These are phyloP conservation scores for human (Homo sapiens) DNA, from an alignment of 2,113 vertebrate species.

Conservation along the genomic window DNA sequence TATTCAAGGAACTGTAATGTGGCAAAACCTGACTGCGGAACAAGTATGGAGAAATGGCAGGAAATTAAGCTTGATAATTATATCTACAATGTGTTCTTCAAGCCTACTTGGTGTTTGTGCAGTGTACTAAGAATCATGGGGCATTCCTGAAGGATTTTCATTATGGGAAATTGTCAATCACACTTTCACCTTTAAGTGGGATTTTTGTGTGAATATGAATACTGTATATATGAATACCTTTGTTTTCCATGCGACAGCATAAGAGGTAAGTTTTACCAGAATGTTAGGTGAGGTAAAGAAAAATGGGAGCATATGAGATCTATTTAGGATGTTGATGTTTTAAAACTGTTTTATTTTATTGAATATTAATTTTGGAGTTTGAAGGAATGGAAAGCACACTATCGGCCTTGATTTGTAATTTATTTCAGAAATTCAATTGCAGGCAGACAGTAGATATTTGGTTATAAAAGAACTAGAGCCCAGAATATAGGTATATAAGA, in stretches of 20 bases:
- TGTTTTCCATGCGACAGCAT: not conserved
- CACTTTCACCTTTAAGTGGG: not conserved
- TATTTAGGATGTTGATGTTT: not conserved
- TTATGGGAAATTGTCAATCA: not conserved
- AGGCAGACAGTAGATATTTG: not conserved
- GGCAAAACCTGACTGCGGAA: not conserved
- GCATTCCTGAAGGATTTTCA: not conserved
- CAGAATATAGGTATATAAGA: not conserved
- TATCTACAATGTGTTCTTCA: not conserved
- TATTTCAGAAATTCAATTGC: not conserved
- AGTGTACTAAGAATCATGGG: not conserved
- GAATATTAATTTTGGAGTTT: not conserved
- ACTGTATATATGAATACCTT: not conserved
- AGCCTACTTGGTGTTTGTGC: not conserved
- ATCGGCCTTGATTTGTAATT: not conserved
- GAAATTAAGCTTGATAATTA: not conserved
- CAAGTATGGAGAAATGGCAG: not conserved
- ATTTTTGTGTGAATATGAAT: not conserved
- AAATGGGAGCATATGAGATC: not conserved
- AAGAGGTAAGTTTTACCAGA: not conserved
- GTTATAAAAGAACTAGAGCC: not conserved
- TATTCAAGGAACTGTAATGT: too few relatives aligned
- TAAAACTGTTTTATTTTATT: not conserved
- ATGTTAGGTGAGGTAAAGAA: not conserved
- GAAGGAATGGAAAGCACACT: not conserved